Evolutionary conservation across 2,797 vertebrate species (phyloP), one percentile per base, ranked within the genome.

Genomic region (Gallinago solitaria): DNA sequence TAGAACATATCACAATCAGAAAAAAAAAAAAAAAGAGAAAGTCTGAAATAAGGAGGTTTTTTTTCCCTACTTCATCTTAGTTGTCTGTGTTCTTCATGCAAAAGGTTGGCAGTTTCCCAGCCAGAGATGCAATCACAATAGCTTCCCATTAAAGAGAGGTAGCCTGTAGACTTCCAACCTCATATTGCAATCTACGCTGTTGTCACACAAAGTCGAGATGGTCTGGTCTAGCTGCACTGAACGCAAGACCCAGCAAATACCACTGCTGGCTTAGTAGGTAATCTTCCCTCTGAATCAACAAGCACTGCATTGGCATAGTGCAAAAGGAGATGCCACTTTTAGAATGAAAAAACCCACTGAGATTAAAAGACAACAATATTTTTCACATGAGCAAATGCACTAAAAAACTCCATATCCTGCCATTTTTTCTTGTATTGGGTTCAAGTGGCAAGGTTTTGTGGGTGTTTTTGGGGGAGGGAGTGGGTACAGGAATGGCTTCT

Each of bases 51-150:
- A 67, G 28, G 23, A 47, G 47, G 7, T 2, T 69, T 70, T 79
- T 79, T 79, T n/a, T 3, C 53, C 28, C 43, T 47, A 24, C 16
- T 88, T 76, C 20, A 8, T 24, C n/a, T 43, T 60, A 48, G 47
- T 50, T 32, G 37, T 67, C 68, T 59, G 12, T 1, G 0, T 48
- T n/a, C 35, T 45, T 90, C 73, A 81, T 0, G 1, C 1, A 33
- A 47, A 86, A 81, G 21, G 21, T 32, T 92, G 73, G 43, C 51
- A 77, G 33, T 33, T 94, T 53, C 63, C 47, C 56, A 80, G 32
- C 27, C 32, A 61, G 50, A 76, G 60, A 32, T 65, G 53, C 50
- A 76, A 45, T 45, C 74, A 67, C 23, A 75, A 61, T 2, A 79
- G 27, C 15, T 45, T 87, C 67, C 63, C 5, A 11, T 28, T 24